Conservation (phyloP, 2,888 invertebrate genomes). For the Camponotus fellah region DNA sequence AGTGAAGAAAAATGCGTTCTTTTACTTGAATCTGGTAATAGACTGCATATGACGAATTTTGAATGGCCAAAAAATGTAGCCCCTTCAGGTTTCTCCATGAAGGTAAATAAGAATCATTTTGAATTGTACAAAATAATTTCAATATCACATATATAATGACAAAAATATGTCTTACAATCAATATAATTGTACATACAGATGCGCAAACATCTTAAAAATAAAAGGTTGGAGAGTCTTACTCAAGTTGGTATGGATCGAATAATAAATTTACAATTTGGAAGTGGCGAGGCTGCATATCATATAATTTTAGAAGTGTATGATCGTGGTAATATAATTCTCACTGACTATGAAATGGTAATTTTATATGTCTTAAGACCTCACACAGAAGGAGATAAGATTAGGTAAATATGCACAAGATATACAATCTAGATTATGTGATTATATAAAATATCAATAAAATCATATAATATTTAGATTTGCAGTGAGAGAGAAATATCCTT, state of each 20-base stretch:
- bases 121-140: not conserved
- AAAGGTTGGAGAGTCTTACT: conserved; percentile 93
- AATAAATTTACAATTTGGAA: conserved; percentile 98
- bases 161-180: not conserved
- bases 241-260: conserved; percentile 98
- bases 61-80: conserved; percentile 99
- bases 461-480: conserved; percentile 89
- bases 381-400: conserved; percentile 95
- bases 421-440: not conserved
- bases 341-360: conserved; percentile 96
- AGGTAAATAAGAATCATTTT: conserved; percentile 87
- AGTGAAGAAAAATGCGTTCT: conserved; percentile 95
- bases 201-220: conserved; percentile 98
- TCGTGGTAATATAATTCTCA: conserved; percentile 97
- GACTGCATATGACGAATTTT: conserved; percentile 97
- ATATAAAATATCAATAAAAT: not conserved
- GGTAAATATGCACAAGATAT: conserved; percentile 84
- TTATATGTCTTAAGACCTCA: conserved; percentile 97
- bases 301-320: conserved; percentile 98
- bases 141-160: not conserved
- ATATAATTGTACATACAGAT: conserved; percentile 87
- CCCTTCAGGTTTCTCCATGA: conserved; percentile 99
- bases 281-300: conserved; percentile 97
- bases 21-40: conserved; percentile 96
- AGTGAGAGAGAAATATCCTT: conserved; percentile 96